Evolutionary conservation across 2,888 invertebrate genomes (phyloP), one percentile per base, ranked within the genome.

Genomic region (Chamaedrilus cognettii): DNA sequence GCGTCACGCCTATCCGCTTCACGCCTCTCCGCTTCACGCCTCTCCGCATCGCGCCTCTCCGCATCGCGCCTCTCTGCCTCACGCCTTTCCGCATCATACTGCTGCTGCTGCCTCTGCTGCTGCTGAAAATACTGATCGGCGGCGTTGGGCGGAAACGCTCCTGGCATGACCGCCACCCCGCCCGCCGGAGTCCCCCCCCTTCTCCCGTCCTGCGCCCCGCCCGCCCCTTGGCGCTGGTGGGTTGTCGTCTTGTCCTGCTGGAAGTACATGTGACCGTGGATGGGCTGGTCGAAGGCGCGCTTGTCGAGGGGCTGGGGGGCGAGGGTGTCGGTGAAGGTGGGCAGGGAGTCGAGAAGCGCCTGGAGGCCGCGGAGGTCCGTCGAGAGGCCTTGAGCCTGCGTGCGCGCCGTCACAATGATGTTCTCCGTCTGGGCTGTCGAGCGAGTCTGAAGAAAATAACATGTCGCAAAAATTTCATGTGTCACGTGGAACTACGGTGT

Each of bases 301-400:
- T 33, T 57, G 28, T 66, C 63, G 26, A 50, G 31, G 42, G 33
- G 61, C 42, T 67, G 52, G 5, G 67, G 59, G 30, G 51, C 67
- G 26, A 35, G 31, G 50, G 66, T 56, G 42, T 70, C 69, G 5
- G 69, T 64, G 61, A 73, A 74, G 19, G 71, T 69, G 7, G 74
- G 74, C 64, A 74, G 62, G n/a, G 67, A 60, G 23, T 66, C 68
- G 19, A 74, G 67, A 28, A 73, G 59, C 19, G 68, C 50, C 52
- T 67, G 70, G 31, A 74, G 65, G 42, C 69, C 58, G 34, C 59
- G 59, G 61, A 74, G 64, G 42, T 74, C 72, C 3, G 42, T 52
- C 26, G 65, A 60, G 23, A 74, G 58, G 26, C 72, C 74, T 26
- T 59, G 65, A 1, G 74, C 72, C 42, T 74, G 71, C 28, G 15